Evolutionary conservation across 2,113 vertebrate species (phyloP).

Genomic region (Python bivittatus): DNA sequence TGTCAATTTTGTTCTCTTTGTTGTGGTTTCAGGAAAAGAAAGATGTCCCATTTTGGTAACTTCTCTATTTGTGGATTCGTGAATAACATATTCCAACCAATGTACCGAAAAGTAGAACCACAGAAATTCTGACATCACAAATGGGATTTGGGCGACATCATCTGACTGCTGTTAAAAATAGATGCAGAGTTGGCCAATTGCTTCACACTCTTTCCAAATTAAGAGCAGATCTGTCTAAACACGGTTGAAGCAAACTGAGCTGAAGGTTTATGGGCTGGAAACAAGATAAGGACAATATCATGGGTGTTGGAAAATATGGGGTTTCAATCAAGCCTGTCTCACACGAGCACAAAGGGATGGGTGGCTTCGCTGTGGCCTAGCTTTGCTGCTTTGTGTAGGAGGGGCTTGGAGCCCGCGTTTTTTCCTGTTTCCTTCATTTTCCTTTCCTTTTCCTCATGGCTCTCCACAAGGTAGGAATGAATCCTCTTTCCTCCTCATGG

Average conservation of each 20-base stretch:
- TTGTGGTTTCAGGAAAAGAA: neutral
- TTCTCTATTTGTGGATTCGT: neutral
- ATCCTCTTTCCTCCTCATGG: no score
- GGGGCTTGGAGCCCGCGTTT: no score
- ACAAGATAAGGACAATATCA: neutral
- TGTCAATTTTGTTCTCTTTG: neutral
- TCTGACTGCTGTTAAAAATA: constrained; percentile 30
- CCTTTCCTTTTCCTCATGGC: no score
- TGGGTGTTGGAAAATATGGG: no score
- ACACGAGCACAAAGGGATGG: no score
- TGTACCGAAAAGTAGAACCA: neutral
- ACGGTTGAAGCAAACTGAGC: neutral
- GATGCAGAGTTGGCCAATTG: neutral
- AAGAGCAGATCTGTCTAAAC: neutral
- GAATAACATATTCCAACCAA: neutral
- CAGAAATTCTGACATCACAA: neutral
- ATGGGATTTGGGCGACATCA: neutral
- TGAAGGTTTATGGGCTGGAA: neutral
- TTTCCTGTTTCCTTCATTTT: no score
- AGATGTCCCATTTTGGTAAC: neutral
- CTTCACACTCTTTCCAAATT: neutral
- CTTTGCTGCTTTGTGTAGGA: no score
- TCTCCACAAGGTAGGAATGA: no score
- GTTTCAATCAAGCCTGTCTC: no score
- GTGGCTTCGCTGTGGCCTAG: no score